Conservation (phyloP, 1,140 invertebrate genomes). For the Drosophila prosaltans region DNA sequence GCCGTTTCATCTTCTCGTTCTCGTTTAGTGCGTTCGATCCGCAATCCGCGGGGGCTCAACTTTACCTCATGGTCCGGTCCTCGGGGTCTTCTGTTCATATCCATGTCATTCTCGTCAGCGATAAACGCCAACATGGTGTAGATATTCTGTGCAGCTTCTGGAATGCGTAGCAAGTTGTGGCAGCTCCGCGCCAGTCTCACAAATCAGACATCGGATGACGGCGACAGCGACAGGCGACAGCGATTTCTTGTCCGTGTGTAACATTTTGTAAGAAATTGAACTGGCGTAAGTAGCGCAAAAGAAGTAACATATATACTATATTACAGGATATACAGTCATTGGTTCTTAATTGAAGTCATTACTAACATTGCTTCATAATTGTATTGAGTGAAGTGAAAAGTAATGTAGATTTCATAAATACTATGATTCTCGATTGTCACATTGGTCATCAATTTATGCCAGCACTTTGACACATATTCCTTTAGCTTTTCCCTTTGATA, state of each 20-base stretch:
- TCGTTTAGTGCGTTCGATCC: slow-evolving; percentile 9
- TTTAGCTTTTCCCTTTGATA: slow-evolving; percentile 59
- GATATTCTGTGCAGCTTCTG: slow-evolving; percentile 83
- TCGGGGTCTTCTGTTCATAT: background rate
- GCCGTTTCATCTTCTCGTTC: background rate
- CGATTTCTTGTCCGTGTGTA: slow-evolving; percentile 41
- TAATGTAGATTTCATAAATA: slow-evolving; percentile 42
- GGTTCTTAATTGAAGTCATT: slow-evolving; percentile 36
- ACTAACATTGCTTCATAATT: slow-evolving; percentile 37
- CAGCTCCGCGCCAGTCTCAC: slow-evolving; percentile 34
- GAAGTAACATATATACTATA: background rate
- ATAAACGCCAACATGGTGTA: slow-evolving; percentile 77
- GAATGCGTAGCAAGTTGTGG: slow-evolving; percentile 80
- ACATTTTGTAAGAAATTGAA: slow-evolving; percentile 73
- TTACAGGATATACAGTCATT: slow-evolving; percentile 10
- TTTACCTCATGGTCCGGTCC: slow-evolving; percentile 3
- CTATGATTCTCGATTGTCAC: background rate
- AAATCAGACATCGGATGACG: slow-evolving; percentile 57
- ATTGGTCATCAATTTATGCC: slow-evolving; percentile 46
- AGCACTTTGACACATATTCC: slow-evolving; percentile 60
- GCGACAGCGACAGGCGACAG: slow-evolving; percentile 21
- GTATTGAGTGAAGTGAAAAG: background rate
- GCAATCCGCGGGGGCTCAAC: slow-evolving; percentile 20
- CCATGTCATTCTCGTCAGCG: slow-evolving; percentile 45
- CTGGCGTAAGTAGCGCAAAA: slow-evolving; percentile 74